These are phyloP conservation scores for Atherix ibis DNA, from an alignment of 2,888 invertebrate genomes.

Conservation along the genomic window DNA sequence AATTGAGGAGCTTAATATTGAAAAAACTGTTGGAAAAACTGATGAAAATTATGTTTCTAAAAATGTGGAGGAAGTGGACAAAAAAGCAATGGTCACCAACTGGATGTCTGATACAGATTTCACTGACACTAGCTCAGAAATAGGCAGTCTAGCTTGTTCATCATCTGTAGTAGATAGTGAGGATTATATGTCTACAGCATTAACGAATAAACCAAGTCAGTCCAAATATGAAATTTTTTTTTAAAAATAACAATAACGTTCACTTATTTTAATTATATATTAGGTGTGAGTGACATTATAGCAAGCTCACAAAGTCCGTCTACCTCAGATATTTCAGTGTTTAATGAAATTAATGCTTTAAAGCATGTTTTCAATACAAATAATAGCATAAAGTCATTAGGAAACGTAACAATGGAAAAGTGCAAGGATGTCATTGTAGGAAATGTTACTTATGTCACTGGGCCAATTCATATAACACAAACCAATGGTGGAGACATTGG, in stretches of 20 bases:
- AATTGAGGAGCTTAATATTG: no score
- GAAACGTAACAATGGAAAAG: slow-evolving; percentile 30
- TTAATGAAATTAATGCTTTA: slow-evolving; percentile 20
- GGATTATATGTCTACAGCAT: slow-evolving; percentile 2
- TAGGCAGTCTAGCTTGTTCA: slow-evolving; percentile 5
- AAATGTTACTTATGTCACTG: slow-evolving; percentile 35
- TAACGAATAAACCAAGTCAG: slow-evolving; percentile 1
- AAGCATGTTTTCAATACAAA: slow-evolving; percentile 22
- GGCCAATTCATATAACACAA: slow-evolving; percentile 29
- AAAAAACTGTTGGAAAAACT: no score
- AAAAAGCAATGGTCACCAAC: slow-evolving; percentile 1
- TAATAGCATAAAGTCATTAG: slow-evolving; percentile 24
- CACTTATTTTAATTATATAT: not conserved
- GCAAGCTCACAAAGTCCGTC: not conserved
- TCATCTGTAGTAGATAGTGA: slow-evolving; percentile 8
- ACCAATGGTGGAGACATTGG: slow-evolving; percentile 4
- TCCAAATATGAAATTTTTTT: not conserved
- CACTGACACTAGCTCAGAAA: slow-evolving; percentile 5
- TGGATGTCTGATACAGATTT: slow-evolving; percentile 6
- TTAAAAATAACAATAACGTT: not conserved
- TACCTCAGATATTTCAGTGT: no score
- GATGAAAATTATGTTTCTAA: no score
- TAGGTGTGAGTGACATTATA: slow-evolving; percentile 3
- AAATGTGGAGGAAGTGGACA: no score
- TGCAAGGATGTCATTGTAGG: slow-evolving; percentile 35